Evolutionary conservation across 2,797 vertebrate species (phyloP).

Genomic region (Poeciliopsis paucimaculata): DNA sequence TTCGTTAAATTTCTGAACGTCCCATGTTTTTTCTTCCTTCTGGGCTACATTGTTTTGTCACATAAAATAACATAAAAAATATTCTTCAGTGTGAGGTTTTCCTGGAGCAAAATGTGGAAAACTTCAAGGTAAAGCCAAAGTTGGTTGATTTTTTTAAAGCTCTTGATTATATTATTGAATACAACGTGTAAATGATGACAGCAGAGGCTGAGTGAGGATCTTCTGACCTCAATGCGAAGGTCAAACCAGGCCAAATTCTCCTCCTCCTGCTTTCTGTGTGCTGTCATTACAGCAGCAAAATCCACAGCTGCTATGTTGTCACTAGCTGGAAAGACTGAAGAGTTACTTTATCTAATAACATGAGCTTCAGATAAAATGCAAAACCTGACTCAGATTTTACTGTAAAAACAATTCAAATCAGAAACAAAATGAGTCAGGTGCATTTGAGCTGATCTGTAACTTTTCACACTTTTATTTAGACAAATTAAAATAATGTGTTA

Average conservation of each 20-base stretch:
- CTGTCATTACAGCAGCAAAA: background rate
- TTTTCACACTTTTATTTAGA: background rate
- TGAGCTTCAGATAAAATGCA: background rate
- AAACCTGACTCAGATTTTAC: background rate
- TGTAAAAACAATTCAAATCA: background rate
- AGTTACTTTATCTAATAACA: background rate
- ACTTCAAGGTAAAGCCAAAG: background rate
- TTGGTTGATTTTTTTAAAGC: background rate
- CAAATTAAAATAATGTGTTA: too few relatives aligned
- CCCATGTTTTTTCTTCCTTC: background rate
- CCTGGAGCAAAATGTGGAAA: background rate
- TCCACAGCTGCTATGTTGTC: conserved; percentile 46
- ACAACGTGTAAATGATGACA: background rate
- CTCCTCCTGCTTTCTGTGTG: conserved; percentile 14
- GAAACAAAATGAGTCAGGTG: background rate
- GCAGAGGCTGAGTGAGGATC: conserved; percentile 17
- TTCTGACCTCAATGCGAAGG: conserved; percentile 46
- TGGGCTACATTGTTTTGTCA: background rate
- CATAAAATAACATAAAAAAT: background rate
- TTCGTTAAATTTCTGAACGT: background rate
- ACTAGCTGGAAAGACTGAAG: background rate
- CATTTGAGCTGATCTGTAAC: background rate
- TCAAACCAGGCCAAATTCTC: conserved; percentile 28
- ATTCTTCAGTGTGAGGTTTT: background rate
- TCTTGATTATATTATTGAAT: background rate